Conservation (phyloP, 2,888 invertebrate genomes). For the Exephanes ischioxanthus region DNA sequence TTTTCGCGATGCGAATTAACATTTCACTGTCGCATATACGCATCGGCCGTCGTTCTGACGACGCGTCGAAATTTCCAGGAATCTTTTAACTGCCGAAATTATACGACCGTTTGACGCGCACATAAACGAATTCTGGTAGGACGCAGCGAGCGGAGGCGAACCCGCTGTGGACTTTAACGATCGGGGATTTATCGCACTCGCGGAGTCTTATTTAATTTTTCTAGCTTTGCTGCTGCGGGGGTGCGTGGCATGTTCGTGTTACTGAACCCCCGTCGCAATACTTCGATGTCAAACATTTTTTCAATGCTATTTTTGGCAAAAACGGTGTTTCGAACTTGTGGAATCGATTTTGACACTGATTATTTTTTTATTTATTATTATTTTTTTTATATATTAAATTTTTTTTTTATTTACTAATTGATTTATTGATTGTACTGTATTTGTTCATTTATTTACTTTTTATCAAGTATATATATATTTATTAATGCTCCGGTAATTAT, state of each 20-base stretch:
- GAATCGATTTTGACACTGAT: neutral
- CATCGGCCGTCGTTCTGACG: neutral
- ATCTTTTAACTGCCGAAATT: constrained; percentile 1
- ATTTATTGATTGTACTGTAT: too few species aligned
- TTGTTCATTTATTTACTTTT: too few species aligned
- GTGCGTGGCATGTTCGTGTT: neutral
- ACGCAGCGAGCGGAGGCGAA: neutral
- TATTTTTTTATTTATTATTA: neutral
- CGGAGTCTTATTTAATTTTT: constrained; percentile 29
- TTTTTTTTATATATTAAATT: too few species aligned
- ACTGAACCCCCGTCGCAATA: neutral
- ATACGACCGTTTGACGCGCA: constrained; percentile 7
- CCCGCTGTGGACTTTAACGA: constrained; percentile 37
- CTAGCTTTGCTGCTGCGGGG: neutral
- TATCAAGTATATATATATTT: too few species aligned
- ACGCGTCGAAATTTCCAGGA: constrained; percentile 2
- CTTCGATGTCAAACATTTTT: neutral
- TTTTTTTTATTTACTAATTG: too few species aligned
- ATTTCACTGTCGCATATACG: constrained; percentile 4
- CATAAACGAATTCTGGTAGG: constrained; percentile 2
- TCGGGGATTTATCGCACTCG: constrained; percentile 42
- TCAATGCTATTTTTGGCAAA: neutral
- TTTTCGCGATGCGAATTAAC: constrained; percentile 23
- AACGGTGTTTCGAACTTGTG: neutral
- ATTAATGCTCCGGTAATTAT: too few species aligned